Evolutionary conservation across 2,113 vertebrate genomes (phyloP), one percentile per base, ranked within the genome.

Genomic region (Fulica atra): DNA sequence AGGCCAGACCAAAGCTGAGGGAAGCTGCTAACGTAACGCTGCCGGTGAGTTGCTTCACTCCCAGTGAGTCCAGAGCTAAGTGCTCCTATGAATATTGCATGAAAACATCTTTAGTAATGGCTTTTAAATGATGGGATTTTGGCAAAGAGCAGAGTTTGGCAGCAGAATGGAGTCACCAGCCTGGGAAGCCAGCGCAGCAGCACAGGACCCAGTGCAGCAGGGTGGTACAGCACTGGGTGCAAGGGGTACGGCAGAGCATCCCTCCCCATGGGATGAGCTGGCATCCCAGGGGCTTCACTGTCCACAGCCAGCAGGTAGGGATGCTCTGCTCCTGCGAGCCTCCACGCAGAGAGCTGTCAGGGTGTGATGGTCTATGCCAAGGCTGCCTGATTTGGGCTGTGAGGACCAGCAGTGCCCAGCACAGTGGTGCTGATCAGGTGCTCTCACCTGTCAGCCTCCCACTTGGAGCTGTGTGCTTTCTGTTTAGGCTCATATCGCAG

Each of bases 281-380:
- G 51, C 50, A 2, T 4, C 51, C 51, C 6, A 5, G 4, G 18
- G 38, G 26, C 46, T 80, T 23, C 7, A 11, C 60, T 21, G 6
- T 9, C 59, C n/a, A 1, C 4, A 11, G 8, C 35, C 31, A 12
- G 10, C 1, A 8, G 59, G 4, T 25, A 23, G 25, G 0, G 28
- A 13, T n/a, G 38, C 24, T 13, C 5, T 2, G 20, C 35, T 42
- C 23, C 18, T 21, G 44, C 23, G 9, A 29, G 25, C 24, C 44
- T 38, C 33, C 53, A 2, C 1, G 18, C 53, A 13, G 23, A 19
- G 44, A 29, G 70, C 78, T 46, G 25, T 26, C 31, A 8, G 9
- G 7, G 21, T 0, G 29, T 11, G 29, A 15, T 17, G 51, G 8
- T 18, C 50, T 35, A 4, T 1, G 4, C 14, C 1, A 16, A 8